Percentiles rank a stretch among this genome's conserved stretches.
These are phyloP conservation scores for Dermolepida albohirtum DNA, from an alignment of 2,888 invertebrate species.

Conservation along the genomic window DNA sequence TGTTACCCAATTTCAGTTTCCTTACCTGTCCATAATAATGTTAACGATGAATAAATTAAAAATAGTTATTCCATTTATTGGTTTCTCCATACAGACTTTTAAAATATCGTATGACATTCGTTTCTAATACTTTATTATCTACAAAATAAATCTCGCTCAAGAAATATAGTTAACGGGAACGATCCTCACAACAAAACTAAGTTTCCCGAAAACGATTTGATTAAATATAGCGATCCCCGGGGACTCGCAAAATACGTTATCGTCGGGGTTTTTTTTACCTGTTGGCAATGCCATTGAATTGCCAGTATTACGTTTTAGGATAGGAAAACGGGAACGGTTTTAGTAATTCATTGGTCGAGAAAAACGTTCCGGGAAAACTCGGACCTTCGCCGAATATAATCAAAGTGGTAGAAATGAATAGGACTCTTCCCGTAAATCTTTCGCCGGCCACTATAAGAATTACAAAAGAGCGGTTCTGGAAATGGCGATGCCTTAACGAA, in stretches of 20 bases:
- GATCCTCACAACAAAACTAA: constrained; percentile 8
- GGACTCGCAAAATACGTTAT: constrained; percentile 16
- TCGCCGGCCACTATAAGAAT: constrained; percentile 14
- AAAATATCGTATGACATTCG: too few relatives aligned
- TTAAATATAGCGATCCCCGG: constrained; percentile 21
- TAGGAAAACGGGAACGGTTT: constrained; percentile 10
- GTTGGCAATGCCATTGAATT: constrained; percentile 25
- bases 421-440: constrained; percentile 25
- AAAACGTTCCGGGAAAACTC: constrained; percentile 7
- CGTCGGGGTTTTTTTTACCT: constrained; percentile 21
- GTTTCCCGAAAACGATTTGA: constrained; percentile 24
- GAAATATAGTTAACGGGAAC: constrained; percentile 7
- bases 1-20: too few relatives aligned
- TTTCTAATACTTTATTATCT: background rate
- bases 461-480: constrained; percentile 16
- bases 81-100: too few relatives aligned
- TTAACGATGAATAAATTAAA: too few relatives aligned
- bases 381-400: constrained; percentile 20
- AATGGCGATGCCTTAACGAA: constrained; percentile 2
- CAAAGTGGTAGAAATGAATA: constrained; percentile 30
- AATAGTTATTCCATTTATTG: too few relatives aligned
- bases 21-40: too few relatives aligned
- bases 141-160: background rate
- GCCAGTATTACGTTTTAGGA: constrained; percentile 11
- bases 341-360: constrained; percentile 23